Evolutionary conservation across 2,888 invertebrate genomes (phyloP).

Genomic region (Agrochola circellaris): DNA sequence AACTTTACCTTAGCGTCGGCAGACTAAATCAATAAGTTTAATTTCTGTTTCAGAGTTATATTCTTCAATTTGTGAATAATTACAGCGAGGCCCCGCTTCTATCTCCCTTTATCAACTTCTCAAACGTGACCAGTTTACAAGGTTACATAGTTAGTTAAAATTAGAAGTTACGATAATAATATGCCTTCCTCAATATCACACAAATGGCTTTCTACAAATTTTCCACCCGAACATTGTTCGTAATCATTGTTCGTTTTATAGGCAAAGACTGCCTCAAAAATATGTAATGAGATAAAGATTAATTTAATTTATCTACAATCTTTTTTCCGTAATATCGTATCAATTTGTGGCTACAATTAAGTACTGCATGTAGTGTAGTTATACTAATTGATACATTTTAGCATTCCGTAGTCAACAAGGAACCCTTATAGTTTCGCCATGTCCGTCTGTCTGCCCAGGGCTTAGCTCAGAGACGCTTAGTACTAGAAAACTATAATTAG

Average conservation of each 20-base stretch:
- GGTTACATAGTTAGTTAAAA: slow-evolving; percentile 62
- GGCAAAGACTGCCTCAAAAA: background rate
- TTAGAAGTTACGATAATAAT: slow-evolving; percentile 38
- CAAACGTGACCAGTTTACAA: slow-evolving; percentile 61
- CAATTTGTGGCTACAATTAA: background rate
- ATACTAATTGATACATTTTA: too few species aligned
- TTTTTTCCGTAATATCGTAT: background rate
- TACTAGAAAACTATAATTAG: too few species aligned
- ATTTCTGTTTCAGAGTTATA: slow-evolving; percentile 67
- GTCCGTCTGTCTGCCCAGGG: too few species aligned
- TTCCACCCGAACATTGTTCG: slow-evolving; percentile 19
- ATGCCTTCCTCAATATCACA: slow-evolving; percentile 27
- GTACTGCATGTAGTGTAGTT: background rate
- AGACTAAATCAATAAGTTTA: slow-evolving; percentile 72
- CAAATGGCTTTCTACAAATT: slow-evolving; percentile 27
- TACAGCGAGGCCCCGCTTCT: slow-evolving; percentile 56
- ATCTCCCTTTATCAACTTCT: slow-evolving; percentile 57
- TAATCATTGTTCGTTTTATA: slow-evolving; percentile 23
- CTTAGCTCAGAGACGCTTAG: too few species aligned
- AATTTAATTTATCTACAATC: background rate
- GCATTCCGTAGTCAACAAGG: too few species aligned
- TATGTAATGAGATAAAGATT: background rate
- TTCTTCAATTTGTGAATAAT: slow-evolving; percentile 71
- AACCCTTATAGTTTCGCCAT: too few species aligned
- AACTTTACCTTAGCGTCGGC: slow-evolving; percentile 68